Base-by-base conservation (phyloP, 2,113 vertebrate genomes). In the Indri indri region DNA sequence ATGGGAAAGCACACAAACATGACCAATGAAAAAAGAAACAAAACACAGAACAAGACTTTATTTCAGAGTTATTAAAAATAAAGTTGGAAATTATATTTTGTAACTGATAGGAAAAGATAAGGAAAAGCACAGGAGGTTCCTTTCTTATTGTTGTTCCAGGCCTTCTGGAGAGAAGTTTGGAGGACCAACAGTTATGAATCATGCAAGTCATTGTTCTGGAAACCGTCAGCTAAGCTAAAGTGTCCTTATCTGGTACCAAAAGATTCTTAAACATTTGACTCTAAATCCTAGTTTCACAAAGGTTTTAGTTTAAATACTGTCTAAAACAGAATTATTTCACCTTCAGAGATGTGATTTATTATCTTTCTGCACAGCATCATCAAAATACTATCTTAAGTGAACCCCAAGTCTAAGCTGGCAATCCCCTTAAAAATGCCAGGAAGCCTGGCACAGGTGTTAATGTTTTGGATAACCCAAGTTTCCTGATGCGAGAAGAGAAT, bases 61-160 rank as follows among this genome's bases (percentile, higher is more conserved):
- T 42, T 79, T 79, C 66, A 40, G 45, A 92, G 59, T 27, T 89
- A 94, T 71, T 42, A 30, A 54, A 97, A 97, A 97, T 37, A 18
- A 90, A 91, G 0, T 8, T 92, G 94, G 57, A 79, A 63, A 65
- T 97, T 25, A 20, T 81, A 47, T 59, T 96, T 94, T 85, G 95
- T 20, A 90, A 94, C 74, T 86, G 18, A 63, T 95, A 90, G 59
- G 34, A 95, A 97, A 79, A 74, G 25, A 6, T 73, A 97, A 90
- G 13, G 27, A 87, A 97, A 97, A 63, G 71, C 50, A 32, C 87
- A 76, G 90, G 42, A 57, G 13, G 0, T 73, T 92, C 61, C n/a
- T 85, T 71, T 93, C 57, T 79, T 57, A 47, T 65, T 88, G 54
- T 66, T 91, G 40, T 73, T 57, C 34, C 52, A 45, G 40, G 8